Base-by-base conservation (phyloP, 2,888 invertebrate genomes). In the Argyresthia goedartella region DNA sequence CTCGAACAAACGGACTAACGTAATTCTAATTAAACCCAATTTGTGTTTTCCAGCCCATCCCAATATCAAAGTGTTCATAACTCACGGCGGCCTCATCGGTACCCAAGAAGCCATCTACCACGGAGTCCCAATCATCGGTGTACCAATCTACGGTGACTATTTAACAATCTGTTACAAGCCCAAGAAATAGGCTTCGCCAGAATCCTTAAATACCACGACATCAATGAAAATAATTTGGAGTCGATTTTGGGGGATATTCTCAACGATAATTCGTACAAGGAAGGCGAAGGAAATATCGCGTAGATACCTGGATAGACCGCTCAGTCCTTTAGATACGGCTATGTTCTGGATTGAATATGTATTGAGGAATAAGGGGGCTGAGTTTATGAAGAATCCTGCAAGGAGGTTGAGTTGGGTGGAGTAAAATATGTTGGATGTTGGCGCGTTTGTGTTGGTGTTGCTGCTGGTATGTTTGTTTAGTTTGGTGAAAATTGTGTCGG, bases 21-120 rank as follows among this genome's bases (percentile, higher is more conserved):
- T n/a, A n/a, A n/a, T n/a, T n/a, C n/a, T n/a, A n/a, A n/a, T n/a
- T n/a, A 25, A 25, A 25, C 2, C 25, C 25, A 25, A 25, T 25
- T 25, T 25, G 9, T 39, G 9, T 39, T n/a, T 69, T 75, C 25
- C 71, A 71, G 89, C 88, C 0, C 90, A 90, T 69, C 87, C 88
- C 0, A 90, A 89, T 51, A 61, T 88, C 10, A 88, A 81, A 64
- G 65, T 89, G 0, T 92, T 92, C 60, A 87, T 92, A 59, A 88
- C 90, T 0, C 92, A 92, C 60, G 91, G 91, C 6, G 92, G 91
- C 4, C 78, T 90, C 54, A 89, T 91, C 56, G 89, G 91, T 43
- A 79, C 90, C 1, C 88, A 88, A 60, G 92, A 92, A 68, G 87
- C 91, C 0, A 80, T 85, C 44, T 90, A 79, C 64, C 77, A 90